Conservation (phyloP, 23 tunicate genomes). For the Pegea sp. region DNA sequence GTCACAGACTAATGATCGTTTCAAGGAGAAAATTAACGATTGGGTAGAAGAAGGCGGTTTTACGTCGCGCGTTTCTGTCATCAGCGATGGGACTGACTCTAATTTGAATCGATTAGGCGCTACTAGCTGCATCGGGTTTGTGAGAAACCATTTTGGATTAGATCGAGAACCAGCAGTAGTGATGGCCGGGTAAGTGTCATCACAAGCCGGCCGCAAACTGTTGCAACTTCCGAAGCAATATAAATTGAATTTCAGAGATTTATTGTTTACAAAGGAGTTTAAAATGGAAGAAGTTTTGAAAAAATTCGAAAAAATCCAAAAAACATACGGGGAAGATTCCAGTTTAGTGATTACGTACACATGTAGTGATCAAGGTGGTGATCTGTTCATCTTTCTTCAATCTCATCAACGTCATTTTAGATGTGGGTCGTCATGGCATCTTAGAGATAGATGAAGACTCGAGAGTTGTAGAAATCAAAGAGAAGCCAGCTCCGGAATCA, state of each 20-base stretch:
- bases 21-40: slow-evolving; percentile 12
- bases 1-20: slow-evolving; percentile 30
- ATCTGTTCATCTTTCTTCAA: too few relatives aligned
- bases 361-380: slow-evolving; percentile 16
- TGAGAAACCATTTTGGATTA: slow-evolving; percentile 4
- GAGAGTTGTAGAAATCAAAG: slow-evolving; percentile 19
- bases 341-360: slow-evolving; percentile 31
- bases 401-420: slow-evolving; percentile 3
- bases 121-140: slow-evolving; percentile 33
- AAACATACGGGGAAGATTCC: not conserved
- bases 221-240: not conserved
- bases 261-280: slow-evolving; percentile 42
- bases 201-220: not conserved
- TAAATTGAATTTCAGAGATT: slow-evolving; percentile 48
- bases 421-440: slow-evolving; percentile 43
- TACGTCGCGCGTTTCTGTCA: slow-evolving; percentile 20
- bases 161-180: slow-evolving; percentile 17
- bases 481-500: slow-evolving; percentile 37
- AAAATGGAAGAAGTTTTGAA: slow-evolving; percentile 6
- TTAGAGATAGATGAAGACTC: slow-evolving; percentile 18
- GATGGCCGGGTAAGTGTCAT: slow-evolving; percentile 52
- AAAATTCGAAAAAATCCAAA: slow-evolving; percentile 4
- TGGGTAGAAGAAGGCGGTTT: slow-evolving; percentile 10
- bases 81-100: slow-evolving; percentile 22
- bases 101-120: slow-evolving; percentile 70